These are phyloP conservation scores for Menura novaehollandiae DNA, from an alignment of 2,113 vertebrate genomes.

Conservation along the genomic window DNA sequence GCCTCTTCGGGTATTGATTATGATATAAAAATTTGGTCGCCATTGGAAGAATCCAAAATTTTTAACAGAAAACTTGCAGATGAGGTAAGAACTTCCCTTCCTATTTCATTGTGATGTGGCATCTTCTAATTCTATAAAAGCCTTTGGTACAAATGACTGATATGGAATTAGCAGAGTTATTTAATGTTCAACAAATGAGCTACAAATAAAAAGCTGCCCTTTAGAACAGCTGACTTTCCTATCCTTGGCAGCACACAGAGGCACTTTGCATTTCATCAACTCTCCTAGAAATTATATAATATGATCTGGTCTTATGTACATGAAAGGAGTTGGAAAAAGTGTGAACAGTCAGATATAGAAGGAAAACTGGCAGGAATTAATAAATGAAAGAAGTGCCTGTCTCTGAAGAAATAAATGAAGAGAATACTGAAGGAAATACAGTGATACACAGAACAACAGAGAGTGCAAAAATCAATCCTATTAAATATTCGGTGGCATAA, in stretches of 20 bases:
- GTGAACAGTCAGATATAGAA: neutral
- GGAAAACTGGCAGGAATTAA: neutral
- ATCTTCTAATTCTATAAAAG: neutral
- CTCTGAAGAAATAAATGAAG: neutral
- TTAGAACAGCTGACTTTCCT: neutral
- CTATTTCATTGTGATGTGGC: neutral
- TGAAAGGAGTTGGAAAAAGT: neutral
- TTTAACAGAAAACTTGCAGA: constrained; percentile 95
- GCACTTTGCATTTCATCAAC: neutral
- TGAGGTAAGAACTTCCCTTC: constrained; percentile 79
- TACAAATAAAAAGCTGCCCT: neutral
- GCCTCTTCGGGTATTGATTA: constrained; percentile 99
- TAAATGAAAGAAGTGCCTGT: neutral
- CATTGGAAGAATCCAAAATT: constrained; percentile 86
- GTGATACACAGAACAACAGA: neutral
- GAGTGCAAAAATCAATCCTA: neutral
- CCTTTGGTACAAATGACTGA: neutral
- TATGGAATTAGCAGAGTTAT: neutral
- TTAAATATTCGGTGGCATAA: neutral
- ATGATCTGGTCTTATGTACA: neutral
- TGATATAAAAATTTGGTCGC: constrained; percentile 98
- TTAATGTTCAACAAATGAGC: neutral
- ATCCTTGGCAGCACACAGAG: neutral
- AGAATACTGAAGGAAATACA: neutral
- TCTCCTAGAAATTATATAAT: neutral